Conservation (phyloP, 2,113 vertebrate genomes). For the Spheniscus mendiculus region DNA sequence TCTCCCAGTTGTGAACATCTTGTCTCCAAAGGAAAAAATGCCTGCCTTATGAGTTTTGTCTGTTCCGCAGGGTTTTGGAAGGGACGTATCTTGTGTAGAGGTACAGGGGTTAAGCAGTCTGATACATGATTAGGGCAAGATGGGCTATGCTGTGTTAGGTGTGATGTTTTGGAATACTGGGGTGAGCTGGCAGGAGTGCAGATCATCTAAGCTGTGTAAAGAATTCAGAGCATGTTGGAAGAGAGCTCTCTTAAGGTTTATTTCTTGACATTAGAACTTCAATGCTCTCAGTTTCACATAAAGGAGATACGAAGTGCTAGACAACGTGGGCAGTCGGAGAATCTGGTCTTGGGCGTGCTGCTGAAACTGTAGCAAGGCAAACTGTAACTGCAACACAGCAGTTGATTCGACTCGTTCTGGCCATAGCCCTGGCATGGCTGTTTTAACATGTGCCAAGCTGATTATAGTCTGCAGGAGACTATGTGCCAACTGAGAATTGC, state of each 20-base stretch:
- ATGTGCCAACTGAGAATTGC: conserved; percentile 64
- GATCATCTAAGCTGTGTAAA: neutral
- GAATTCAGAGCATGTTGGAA: neutral
- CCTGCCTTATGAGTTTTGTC: neutral
- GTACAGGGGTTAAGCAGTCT: neutral
- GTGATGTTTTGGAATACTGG: neutral
- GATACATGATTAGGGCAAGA: neutral
- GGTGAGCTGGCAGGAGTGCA: neutral
- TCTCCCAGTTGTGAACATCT: neutral
- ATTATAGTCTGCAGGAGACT: conserved; percentile 66
- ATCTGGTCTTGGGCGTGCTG: conserved; percentile 6
- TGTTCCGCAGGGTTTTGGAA: neutral
- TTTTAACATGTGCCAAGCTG: conserved; percentile 65
- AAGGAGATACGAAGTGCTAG: neutral
- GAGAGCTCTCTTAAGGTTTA: neutral
- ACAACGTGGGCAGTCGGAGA: conserved; percentile 7
- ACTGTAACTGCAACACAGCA: conserved; percentile 40
- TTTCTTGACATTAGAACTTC: conserved; percentile 3
- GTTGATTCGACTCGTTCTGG: conserved; percentile 27
- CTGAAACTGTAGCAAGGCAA: conserved; percentile 39
- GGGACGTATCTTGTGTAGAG: neutral
- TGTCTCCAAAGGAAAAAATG: neutral
- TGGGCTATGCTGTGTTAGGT: neutral
- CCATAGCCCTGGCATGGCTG: conserved; percentile 55
- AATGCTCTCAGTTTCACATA: neutral